A percentile compares a stretch with the other conserved stretches of the same genome.
Conservation (phyloP, 1,140 invertebrate species). For the Gryllus bimaculatus region DNA sequence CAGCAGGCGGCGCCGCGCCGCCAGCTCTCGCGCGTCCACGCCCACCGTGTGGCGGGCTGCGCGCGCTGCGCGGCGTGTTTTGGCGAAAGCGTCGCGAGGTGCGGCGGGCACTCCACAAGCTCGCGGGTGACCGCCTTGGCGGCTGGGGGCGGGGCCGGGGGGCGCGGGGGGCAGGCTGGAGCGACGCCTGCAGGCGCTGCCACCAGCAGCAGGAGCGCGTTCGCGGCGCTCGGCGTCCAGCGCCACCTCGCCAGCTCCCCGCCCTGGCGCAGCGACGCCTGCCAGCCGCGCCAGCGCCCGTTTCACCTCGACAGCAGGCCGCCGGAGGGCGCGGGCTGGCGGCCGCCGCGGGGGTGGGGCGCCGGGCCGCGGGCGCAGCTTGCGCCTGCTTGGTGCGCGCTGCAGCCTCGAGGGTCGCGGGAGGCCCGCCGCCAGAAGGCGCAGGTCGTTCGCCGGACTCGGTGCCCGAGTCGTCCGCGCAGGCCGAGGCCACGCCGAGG, state of each 20-base stretch:
- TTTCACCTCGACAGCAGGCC: conserved; percentile 63
- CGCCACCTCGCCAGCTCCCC: conserved; percentile 39
- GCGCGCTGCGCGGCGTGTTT: conserved; percentile 25
- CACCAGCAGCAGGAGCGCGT: conserved; percentile 60
- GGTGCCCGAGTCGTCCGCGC: conserved; percentile 51
- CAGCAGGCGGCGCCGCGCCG: conserved; percentile 58
- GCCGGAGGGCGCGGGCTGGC: no score
- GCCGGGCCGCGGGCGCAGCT: conserved; percentile 8
- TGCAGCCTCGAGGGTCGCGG: conserved; percentile 27
- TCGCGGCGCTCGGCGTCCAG: conserved; percentile 44
- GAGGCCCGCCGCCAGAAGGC: conserved; percentile 30
- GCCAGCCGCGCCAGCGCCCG: conserved; percentile 61
- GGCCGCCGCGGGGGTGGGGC: conserved; percentile 11
- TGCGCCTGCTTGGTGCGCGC: conserved; percentile 19
- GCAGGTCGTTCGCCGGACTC: conserved; percentile 54
- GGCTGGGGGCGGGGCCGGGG: no score
- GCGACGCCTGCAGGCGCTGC: conserved; percentile 60
- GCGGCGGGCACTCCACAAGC: conserved; percentile 18
- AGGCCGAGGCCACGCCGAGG: conserved; percentile 26
- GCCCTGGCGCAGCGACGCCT: conserved; percentile 53
- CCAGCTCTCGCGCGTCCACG: conserved; percentile 65
- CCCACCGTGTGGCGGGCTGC: conserved; percentile 64
- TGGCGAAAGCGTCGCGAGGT: conserved; percentile 29
- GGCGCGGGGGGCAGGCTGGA: conserved; percentile 30
- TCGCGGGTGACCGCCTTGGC: neutral